Base-by-base conservation (phyloP, 2,888 invertebrate genomes). In the Marasmarcha lunaedactyla region DNA sequence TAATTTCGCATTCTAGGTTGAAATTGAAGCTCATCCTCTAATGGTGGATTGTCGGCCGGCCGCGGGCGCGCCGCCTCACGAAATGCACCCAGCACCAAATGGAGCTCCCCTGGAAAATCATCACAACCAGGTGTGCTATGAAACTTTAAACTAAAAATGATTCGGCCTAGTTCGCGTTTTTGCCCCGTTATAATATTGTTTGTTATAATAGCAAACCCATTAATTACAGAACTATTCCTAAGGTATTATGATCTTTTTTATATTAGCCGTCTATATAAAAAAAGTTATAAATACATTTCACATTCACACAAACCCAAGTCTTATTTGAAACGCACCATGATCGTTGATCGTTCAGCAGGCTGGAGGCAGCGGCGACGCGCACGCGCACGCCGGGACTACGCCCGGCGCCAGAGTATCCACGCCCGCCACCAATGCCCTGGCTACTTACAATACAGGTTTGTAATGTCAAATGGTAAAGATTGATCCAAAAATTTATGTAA, bases 21-120 rank as follows among this genome's bases (percentile, higher is more conserved):
- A 78, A 68, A 63, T 76, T 41, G 62, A 68, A 60, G 65, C 72
- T 39, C 58, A 76, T 46, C 79, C 79, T 60, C 70, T 74, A 44
- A 83, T 81, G 81, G 79, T 81, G 67, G 81, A 81, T 69, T 71
- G 73, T 50, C 64, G 81, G 55, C 66, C 73, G 48, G 63, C 62
- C 46, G 56, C 66, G 60, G 74, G 68, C 52, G 66, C 66, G 52
- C 54, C 70, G 64, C 66, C 72, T 55, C 71, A 69, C 50, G 78
- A 76, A 40, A 55, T 69, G 34, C 41, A 33, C 27, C 43, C 63
- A 51, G 59, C 66, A 43, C 20, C 20, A 3, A 76, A 73, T 55
- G 76, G 71, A 20, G 60, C 46, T 26, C 41, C 49, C 14, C 37
- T 13, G 41, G 60, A 71, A 3, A 63, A 57, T 49, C 69, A 71